Evolutionary conservation across 2,888 invertebrate species (phyloP).

Genomic region (Tinea trinotella): DNA sequence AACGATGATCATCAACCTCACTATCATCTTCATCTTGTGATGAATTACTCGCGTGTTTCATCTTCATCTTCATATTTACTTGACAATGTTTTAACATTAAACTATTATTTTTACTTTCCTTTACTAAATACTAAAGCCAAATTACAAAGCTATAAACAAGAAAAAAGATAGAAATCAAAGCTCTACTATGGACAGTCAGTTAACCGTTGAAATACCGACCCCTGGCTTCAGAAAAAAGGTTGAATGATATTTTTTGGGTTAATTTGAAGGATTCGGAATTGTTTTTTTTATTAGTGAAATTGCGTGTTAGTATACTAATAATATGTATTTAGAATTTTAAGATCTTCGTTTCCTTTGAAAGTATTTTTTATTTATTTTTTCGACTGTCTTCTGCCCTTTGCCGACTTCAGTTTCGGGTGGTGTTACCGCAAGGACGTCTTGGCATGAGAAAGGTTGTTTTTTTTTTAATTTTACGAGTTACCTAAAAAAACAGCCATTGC

Average conservation of each 20-base stretch:
- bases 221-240: constrained; percentile 18
- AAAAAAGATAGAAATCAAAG: too few species aligned
- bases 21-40: too few species aligned
- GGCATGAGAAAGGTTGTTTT: neutral
- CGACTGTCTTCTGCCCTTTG: neutral
- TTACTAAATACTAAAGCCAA: too few species aligned
- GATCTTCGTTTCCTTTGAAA: neutral
- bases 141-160: too few species aligned
- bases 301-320: constrained; percentile 42
- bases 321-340: constrained; percentile 12
- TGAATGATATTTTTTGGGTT: constrained; percentile 69
- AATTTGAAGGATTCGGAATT: constrained; percentile 58
- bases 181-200: too few species aligned
- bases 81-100: too few species aligned
- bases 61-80: too few species aligned
- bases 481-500: too few species aligned
- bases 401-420: neutral
- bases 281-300: constrained; percentile 55
- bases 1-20: too few species aligned
- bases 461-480: neutral
- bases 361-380: constrained; percentile 23
- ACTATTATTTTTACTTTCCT: too few species aligned
- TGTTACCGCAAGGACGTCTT: neutral
- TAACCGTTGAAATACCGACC: too few species aligned
- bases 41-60: too few species aligned